Conservation (phyloP, 2,888 invertebrate genomes). For the Electrophaes corylata region DNA sequence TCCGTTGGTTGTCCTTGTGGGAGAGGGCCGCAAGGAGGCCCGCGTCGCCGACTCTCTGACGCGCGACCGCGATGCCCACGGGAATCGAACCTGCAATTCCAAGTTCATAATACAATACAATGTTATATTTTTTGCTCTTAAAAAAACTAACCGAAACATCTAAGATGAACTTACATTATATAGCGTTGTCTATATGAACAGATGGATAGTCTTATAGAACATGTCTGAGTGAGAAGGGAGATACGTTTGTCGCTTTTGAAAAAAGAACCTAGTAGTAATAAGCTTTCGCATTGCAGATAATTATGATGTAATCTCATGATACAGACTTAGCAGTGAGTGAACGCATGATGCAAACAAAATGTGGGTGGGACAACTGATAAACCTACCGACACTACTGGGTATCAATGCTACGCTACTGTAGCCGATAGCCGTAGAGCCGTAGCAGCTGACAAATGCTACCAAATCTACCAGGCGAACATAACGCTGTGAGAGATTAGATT, state of each 20-base stretch:
- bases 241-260: neutral
- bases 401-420: conserved; percentile 30
- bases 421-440: conserved; percentile 26
- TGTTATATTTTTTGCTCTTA: too few relatives aligned
- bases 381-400: neutral
- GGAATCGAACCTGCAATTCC: conserved; percentile 84
- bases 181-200: neutral
- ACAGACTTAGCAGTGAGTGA: neutral
- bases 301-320: neutral
- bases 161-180: too few relatives aligned
- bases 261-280: neutral
- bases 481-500: conserved; percentile 24
- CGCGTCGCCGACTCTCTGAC: conserved; percentile 89
- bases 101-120: neutral
- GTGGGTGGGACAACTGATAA: conserved; percentile 12
- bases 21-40: conserved; percentile 83
- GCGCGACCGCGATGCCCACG: conserved; percentile 93
- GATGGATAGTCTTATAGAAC: neutral
- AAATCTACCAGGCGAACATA: conserved; percentile 46
- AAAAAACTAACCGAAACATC: too few relatives aligned
- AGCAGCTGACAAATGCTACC: conserved; percentile 32
- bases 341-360: neutral
- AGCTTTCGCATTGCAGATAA: neutral
- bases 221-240: neutral
- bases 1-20: conserved; percentile 82